Evolutionary conservation across 2,113 vertebrate species (phyloP), one percentile per base, ranked within the genome.

Genomic region (Puntigrus tetrazona): DNA sequence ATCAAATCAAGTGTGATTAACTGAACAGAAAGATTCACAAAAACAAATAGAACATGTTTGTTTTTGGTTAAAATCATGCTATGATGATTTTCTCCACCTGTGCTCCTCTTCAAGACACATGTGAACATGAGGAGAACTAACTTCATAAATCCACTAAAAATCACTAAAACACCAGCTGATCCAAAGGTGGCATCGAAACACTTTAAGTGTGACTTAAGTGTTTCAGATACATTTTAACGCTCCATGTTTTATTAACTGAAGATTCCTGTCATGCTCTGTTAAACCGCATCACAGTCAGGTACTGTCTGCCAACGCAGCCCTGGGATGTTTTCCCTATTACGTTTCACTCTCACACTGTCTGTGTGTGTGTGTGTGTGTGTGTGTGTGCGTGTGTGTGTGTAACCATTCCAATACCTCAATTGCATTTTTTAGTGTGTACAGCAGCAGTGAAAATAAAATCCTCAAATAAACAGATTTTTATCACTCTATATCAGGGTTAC

Each of bases 221-320:
- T 63, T n/a, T 29, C 27, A 29, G 7, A 27, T 65, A 7, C 1
- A 22, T 22, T 55, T 22, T 7, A 52, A 22, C 18, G 20, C 52
- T 22, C 22, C 52, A 31, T 65, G 61, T 65, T 65, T 63, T 65
- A 73, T 73, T 43, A 45, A 7, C 70, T 45, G 38, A 14, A 45
- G 70, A 73, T 73, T 73, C 70, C 70, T 73, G 70, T 73, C 70
- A 45, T 73, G 38, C 70, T 43, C 70, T 73, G 70, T 41, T 41
- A 45, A 73, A 73, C 11, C 1, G 22, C 38, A 73, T 14, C 70
- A 36, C 18, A 43, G 70, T 73, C 38, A 25, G 38, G 13, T 7
- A 29, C 59, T 61, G 69, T 72, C 36, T 72, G 69, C 36, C 69
- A 72, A 38, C 11, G 38, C 69, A 13, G 38, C 7, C 38, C 61